phyloP scores from a whole-genome alignment of 1,140 invertebrate genomes.

The Lepidurus arcticus region DNA sequence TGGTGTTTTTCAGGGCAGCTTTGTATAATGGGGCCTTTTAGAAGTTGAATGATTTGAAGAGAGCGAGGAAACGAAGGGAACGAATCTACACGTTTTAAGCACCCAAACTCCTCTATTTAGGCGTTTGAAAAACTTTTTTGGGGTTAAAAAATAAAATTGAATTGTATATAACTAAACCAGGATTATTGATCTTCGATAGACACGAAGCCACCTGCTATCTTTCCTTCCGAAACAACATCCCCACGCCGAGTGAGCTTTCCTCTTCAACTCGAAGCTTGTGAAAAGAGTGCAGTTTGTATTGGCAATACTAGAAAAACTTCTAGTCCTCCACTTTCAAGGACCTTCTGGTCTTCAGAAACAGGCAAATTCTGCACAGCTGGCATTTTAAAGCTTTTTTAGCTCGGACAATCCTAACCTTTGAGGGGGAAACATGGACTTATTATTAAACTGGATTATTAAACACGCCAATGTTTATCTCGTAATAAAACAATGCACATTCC shows the following conservation, averaged over 20 bases:
- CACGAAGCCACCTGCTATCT: background rate
- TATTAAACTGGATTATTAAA: too few species aligned
- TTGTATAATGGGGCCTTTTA: background rate
- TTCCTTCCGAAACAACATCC: background rate
- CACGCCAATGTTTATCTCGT: too few species aligned
- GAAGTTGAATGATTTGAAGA: background rate
- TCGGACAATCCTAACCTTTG: too few species aligned
- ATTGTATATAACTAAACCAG: background rate
- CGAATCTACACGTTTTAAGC: too few species aligned
- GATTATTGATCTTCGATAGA: conserved; percentile 20
- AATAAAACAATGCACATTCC: too few species aligned
- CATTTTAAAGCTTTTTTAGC: too few species aligned
- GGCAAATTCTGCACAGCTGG: too few species aligned
- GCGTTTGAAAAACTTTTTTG: background rate
- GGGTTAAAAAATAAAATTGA: background rate
- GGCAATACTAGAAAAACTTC: too few species aligned
- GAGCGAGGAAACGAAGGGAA: background rate
- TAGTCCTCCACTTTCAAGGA: too few species aligned
- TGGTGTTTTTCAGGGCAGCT: background rate
- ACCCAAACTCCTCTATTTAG: too few species aligned
- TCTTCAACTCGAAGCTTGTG: background rate
- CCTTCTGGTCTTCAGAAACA: too few species aligned
- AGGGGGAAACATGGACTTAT: too few species aligned
- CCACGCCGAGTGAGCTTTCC: background rate
- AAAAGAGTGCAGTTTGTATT: background rate